Evolutionary conservation across 1,140 invertebrate genomes (phyloP), one percentile per base, ranked within the genome.

Genomic region (Anoplolepis gracilipes): DNA sequence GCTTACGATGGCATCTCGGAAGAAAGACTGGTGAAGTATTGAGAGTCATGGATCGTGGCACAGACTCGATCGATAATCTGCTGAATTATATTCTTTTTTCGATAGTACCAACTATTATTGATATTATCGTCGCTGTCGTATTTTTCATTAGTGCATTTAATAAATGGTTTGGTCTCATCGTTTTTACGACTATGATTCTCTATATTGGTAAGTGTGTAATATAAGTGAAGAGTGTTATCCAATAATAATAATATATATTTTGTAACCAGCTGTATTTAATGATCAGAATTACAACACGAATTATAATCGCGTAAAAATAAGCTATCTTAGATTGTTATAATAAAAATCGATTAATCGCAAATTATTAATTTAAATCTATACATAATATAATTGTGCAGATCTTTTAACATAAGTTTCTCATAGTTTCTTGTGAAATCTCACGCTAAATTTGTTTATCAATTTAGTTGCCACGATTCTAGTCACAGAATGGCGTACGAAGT

Each of bases 401-500:
- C 1, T 49, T 49, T 49, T 49, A 49, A 49, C 46, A 16, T 0
- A 49, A 49, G 4, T 49, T 6, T 49, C 13, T 49, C n/a, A n/a
- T 19, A 16, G 5, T 42, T 42, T 42, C 10, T 42, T 10, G 1
- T 10, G 39, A 42, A 10, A 42, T 42, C 10, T 42, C 10, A 10
- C 39, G 10, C 39, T 55, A 57, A 64, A 62, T 42, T 65, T 72
- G 25, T 85, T 28, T 82, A 4, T 64, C 28, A 55, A 75, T 59
- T 57, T 57, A 99, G 98, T 96, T 91, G 95, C 96, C 19, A 99
- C 99, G 11, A 97, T 99, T 91, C 92, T 94, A 10, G 96, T 99
- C 25, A 99, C 99, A 1, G 99, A 99, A 95, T 99, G 99, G 99
- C 96, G 99, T 49, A 99, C 98, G 0, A 99, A 99, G 93, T 99